Conservation (phyloP, 2,888 invertebrate genomes). For the Omphaloscelis lunosa region DNA sequence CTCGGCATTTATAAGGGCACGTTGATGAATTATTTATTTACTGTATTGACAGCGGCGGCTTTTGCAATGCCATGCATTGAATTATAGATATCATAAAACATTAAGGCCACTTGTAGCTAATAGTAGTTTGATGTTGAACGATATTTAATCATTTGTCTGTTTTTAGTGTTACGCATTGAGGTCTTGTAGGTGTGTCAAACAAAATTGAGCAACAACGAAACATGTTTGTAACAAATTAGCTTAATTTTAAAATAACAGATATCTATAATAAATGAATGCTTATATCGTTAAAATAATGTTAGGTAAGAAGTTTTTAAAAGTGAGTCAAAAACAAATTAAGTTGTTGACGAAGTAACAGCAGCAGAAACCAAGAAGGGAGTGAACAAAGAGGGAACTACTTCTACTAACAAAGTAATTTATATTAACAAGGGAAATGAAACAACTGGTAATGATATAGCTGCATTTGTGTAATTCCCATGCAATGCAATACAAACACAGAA, state of each 20-base stretch:
- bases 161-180: constrained; percentile 52
- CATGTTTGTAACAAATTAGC: constrained; percentile 55
- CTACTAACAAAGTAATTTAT: constrained; percentile 46
- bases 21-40: constrained; percentile 69
- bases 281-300: constrained; percentile 26
- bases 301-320: constrained; percentile 19
- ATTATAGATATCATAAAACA: constrained; percentile 69
- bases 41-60: constrained; percentile 64
- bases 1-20: constrained; percentile 53
- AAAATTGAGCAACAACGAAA: constrained; percentile 60
- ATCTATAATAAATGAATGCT: constrained; percentile 30
- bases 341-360: constrained; percentile 18
- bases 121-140: constrained; percentile 54
- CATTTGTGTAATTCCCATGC: constrained; percentile 23
- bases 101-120: constrained; percentile 62
- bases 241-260: constrained; percentile 32
- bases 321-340: constrained; percentile 9
- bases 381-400: constrained; percentile 25
- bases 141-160: constrained; percentile 61
- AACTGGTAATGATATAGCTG: constrained; percentile 27
- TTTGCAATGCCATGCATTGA: constrained; percentile 65
- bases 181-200: constrained; percentile 46
- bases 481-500: constrained; percentile 25
- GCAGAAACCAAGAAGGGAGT: constrained; percentile 12
- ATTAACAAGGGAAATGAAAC: constrained; percentile 43